Base-by-base conservation (phyloP, 35 echinoderm and acorn worm genomes). In the Apostichopus japonicus region DNA sequence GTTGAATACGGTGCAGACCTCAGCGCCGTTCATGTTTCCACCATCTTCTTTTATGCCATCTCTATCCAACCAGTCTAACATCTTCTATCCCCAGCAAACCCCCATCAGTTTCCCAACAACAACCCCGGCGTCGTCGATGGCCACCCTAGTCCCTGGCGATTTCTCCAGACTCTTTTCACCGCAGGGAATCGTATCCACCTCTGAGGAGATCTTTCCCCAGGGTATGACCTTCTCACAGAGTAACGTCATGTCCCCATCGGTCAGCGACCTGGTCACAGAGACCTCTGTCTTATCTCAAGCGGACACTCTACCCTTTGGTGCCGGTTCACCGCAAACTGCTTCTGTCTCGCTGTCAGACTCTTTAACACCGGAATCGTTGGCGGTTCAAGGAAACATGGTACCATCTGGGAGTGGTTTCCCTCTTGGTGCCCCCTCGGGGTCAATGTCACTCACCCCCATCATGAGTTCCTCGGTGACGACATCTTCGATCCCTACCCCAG, bases 1-100 rank as follows among this genome's bases (percentile, higher is more conserved):
- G 17, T 57, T 58, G 17, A 55, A 55, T 23, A 2, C 56, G 23
- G 56, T 16, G 22, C 81, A 56, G 21, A 23, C 81, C 22, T 14
- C 25, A 63, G 22, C 27, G 6, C 86, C 62, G 16, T 72, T 72
- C 86, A 89, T 89, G 86, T 89, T 54, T 56, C 22, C 63, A 67
- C 71, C 16, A 75, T 75, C 71, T 5, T 72, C 70, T 14, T 75
- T 75, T 75, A 24, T 75, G 71, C 71, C 71, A 75, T 19, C 71
- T 6, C 2, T 75, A 21, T 75, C 16, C n/a, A 73, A 19, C 17
- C 14, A 75, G 71, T 75, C 33, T 57, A n/a, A 5, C 24, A 17
- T 2, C 15, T 84, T 9, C 10, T 23, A n/a, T 4, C 81, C 81
- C 54, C 53, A 56, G 14, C 53, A 56, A 84, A 5, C 56, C 13